Conservation (phyloP, 92 coral and sea anemone species). For the Montipora capitata region DNA sequence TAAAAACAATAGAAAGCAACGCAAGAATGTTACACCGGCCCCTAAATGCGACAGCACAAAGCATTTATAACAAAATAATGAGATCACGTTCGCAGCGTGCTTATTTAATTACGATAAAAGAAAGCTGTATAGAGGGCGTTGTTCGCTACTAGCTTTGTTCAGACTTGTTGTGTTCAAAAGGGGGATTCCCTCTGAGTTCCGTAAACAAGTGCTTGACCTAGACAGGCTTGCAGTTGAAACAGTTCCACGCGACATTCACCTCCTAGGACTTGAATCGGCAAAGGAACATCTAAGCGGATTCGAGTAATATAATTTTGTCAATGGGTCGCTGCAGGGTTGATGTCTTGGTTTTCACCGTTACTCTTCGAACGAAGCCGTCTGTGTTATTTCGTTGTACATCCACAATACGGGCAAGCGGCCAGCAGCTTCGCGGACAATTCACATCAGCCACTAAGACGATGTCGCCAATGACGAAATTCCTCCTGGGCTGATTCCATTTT, state of each 20-base stretch:
- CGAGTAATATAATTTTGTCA: conserved; percentile 54
- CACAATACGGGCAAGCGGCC: conserved; percentile 65
- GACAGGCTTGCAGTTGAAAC: background rate
- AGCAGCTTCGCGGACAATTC: conserved; percentile 49
- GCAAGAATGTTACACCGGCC: no score
- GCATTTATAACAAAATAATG: no score
- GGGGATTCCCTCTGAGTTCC: conserved; percentile 1
- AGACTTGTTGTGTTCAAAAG: no score
- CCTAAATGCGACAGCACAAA: no score
- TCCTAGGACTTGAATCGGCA: background rate
- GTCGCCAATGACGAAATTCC: conserved; percentile 58
- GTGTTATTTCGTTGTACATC: conserved; percentile 50
- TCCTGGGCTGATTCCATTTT: conserved; percentile 10
- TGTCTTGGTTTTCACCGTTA: conserved; percentile 62
- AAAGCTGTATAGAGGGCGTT: no score
- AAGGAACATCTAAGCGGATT: conserved; percentile 1
- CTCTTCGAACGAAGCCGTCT: conserved; percentile 65
- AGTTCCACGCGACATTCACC: background rate
- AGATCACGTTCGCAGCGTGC: no score
- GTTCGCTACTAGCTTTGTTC: no score
- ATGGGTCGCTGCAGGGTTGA: conserved; percentile 56
- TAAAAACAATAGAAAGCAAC: no score
- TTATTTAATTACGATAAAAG: no score
- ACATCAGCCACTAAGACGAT: conserved; percentile 57
- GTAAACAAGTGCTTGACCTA: background rate